Evolutionary conservation across 2,797 vertebrate species (phyloP), one percentile per base, ranked within the genome.

Genomic region (Sciurus vulgaris): DNA sequence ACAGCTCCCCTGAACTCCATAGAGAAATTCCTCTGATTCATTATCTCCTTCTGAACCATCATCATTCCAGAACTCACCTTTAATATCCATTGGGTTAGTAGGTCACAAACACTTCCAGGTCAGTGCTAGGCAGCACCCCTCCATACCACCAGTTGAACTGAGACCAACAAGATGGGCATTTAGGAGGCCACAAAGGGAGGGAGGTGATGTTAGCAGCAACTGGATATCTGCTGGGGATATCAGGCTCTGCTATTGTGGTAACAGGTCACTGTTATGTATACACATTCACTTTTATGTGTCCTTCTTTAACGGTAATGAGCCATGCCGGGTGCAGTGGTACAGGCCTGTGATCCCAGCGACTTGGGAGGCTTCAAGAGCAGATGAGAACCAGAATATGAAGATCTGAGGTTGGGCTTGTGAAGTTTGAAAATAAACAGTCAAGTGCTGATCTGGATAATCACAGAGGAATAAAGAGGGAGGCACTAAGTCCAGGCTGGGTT

Each of bases 1-100:
- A 94, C 99, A 99, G 98, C 99, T 99, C 87, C 99, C 99, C 99
- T 99, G 99, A 97, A 99, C 99, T 93, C 99, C 99, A 9, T 99
- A 99, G 81, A 99, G 98, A 98, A 99, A 99, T 97, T 99, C 99
- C 95, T 99, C 99, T 0, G 99, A 99, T 98, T 99, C 99, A 95
- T 99, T 99, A 98, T 99, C 99, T 96, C 99, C 99, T 18, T 99
- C 99, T 0, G 99, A 99, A 98, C 99, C 99, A 98, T 99, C 99
- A 26, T 99, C 99, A 93, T 99, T 99, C 99, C 99, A 99, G 97
- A 99, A 99, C 98, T 99, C 99, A 98, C 99, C 99, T 99, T 99
- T 99, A 98, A 99, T 99, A 98, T 99, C 99, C 99, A 99, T 99
- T 98, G 98, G 98, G 94, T 99, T 98, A 98, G 98, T 97, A 98